Percentiles rank a stretch among this genome's conserved stretches.
These are phyloP conservation scores for Lasiommata megera DNA, from an alignment of 2,888 invertebrate genomes.

Conservation along the genomic window DNA sequence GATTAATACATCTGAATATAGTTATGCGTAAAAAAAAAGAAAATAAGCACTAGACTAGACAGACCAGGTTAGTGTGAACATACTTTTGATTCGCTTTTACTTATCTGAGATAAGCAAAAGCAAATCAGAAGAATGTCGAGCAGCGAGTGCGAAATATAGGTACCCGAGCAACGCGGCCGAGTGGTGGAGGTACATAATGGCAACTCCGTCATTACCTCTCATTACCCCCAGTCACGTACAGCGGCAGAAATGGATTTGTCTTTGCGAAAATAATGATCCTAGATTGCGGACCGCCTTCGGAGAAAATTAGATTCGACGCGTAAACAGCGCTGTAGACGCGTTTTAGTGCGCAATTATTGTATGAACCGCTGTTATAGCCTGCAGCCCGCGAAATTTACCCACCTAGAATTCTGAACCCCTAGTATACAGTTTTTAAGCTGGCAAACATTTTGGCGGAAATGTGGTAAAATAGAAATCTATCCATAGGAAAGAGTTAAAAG, in stretches of 20 bases:
- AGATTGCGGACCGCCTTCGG: slow-evolving; percentile 76
- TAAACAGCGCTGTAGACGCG: slow-evolving; percentile 55
- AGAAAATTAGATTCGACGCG: slow-evolving; percentile 76
- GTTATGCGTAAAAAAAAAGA: no score
- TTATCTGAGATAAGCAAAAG: not conserved
- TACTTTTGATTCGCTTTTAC: no score
- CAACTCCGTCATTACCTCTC: slow-evolving; percentile 74
- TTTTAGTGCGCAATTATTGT: slow-evolving; percentile 23
- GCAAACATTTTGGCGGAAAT: no score
- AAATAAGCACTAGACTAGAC: no score
- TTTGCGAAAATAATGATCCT: slow-evolving; percentile 79
- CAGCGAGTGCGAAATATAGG: slow-evolving; percentile 23
- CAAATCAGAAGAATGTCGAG: not conserved
- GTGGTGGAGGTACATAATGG: slow-evolving; percentile 64
- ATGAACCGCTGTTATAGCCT: not conserved
- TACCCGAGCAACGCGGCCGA: slow-evolving; percentile 43
- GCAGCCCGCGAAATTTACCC: no score
- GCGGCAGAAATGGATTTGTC: slow-evolving; percentile 79
- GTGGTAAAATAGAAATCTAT: no score
- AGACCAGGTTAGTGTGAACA: no score
- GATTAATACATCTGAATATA: no score
- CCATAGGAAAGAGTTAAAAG: no score
- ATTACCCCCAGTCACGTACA: slow-evolving; percentile 78
- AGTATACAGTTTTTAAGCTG: no score
- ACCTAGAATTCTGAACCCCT: no score